phyloP scores from a whole-genome alignment of 2,113 vertebrate genomes.

The Centrocercus urophasianus region DNA sequence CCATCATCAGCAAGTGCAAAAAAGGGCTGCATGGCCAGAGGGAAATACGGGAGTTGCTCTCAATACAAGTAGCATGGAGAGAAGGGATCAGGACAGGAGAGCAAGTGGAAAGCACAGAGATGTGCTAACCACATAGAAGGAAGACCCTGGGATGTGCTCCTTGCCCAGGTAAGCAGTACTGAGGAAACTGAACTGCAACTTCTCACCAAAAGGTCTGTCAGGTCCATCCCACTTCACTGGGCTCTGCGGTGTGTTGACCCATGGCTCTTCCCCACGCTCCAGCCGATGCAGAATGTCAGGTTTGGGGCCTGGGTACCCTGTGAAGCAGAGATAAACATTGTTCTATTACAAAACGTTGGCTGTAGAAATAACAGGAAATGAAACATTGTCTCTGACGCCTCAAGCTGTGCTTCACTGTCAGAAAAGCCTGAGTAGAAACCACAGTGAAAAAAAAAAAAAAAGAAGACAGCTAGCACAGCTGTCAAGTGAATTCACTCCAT shows the following conservation, averaged over 20 bases:
- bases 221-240: background rate
- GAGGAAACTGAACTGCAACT: fast-evolving
- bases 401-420: fast-evolving
- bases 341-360: no score
- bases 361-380: background rate
- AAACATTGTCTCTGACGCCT: no score
- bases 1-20: background rate
- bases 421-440: background rate
- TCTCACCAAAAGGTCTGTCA: background rate
- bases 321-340: fast-evolving
- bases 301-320: constrained; percentile 54
- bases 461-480: fast-evolving
- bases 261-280: constrained; percentile 20
- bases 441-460: fast-evolving
- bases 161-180: fast-evolving
- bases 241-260: background rate
- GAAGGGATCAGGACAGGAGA: background rate
- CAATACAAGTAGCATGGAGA: background rate
- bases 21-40: background rate
- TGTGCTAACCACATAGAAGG: fast-evolving
- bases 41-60: fast-evolving
- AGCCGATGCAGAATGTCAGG: constrained; percentile 20
- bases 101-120: background rate
- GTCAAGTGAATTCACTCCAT: background rate
- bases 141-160: background rate